Evolutionary conservation across 2,113 vertebrate genomes (phyloP).

Genomic region (Dicentrarchus labrax): DNA sequence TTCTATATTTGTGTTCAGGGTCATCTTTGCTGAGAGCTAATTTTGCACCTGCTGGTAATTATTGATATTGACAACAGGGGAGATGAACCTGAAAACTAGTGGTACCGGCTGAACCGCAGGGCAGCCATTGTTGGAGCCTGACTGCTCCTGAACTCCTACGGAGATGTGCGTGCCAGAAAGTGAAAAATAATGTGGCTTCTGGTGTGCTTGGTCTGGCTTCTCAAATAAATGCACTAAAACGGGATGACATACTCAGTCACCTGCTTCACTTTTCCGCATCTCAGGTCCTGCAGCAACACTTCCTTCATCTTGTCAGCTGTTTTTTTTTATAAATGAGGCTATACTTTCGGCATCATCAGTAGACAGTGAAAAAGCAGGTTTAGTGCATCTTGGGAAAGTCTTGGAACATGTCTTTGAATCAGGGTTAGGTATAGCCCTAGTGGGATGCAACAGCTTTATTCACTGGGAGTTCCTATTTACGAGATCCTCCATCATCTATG

Average conservation of each 20-base stretch:
- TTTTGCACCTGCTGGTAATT: slow-evolving; percentile 59
- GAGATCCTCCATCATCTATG: slow-evolving; percentile 57
- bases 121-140: slow-evolving; percentile 11
- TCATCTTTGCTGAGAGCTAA: slow-evolving; percentile 46
- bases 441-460: slow-evolving; percentile 53
- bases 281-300: background rate
- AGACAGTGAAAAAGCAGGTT: slow-evolving; percentile 51
- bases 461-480: slow-evolving; percentile 53
- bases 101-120: background rate
- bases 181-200: slow-evolving; percentile 46
- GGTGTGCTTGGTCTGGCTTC: slow-evolving; percentile 37
- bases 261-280: slow-evolving; percentile 19
- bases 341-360: background rate
- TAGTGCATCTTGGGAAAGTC: slow-evolving; percentile 13
- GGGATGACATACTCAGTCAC: slow-evolving; percentile 30
- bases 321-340: slow-evolving; percentile 21
- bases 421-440: slow-evolving; percentile 16
- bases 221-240: slow-evolving; percentile 33
- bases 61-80: slow-evolving; percentile 58
- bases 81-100: slow-evolving; percentile 13
- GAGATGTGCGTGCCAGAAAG: slow-evolving; percentile 60
- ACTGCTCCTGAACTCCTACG: slow-evolving; percentile 25
- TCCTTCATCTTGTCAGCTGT: slow-evolving; percentile 17
- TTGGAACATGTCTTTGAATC: slow-evolving; percentile 22
- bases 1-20: slow-evolving; percentile 18